phyloP scores from a whole-genome alignment of 2,113 vertebrate species.

The Calidris pugnax region DNA sequence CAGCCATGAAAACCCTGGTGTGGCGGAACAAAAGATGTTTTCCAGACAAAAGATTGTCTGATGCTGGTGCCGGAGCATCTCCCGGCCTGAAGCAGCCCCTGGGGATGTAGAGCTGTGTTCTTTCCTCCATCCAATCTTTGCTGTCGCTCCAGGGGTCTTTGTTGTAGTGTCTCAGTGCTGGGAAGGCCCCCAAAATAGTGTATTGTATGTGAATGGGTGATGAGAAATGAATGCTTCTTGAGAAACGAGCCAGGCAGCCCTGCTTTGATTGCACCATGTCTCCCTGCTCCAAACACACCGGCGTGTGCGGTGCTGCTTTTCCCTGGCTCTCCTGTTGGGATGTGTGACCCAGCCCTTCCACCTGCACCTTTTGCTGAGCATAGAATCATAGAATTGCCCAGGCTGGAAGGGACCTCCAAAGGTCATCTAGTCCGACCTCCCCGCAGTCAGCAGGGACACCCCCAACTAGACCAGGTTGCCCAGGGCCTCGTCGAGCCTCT shows the following conservation, averaged over 20 bases:
- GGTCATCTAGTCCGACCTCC: too few species aligned
- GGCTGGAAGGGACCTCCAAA: too few species aligned
- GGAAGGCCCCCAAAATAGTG: neutral
- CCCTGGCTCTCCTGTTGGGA: neutral
- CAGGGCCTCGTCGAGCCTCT: too few species aligned
- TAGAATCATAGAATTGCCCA: too few species aligned
- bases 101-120: neutral
- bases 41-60: neutral
- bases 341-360: neutral
- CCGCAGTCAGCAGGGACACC: too few species aligned
- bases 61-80: neutral
- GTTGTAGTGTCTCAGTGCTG: neutral
- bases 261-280: neutral
- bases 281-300: neutral
- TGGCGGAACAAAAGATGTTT: neutral
- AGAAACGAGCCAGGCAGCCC: accelerated
- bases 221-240: neutral
- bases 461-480: too few species aligned
- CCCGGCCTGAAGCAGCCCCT: neutral
- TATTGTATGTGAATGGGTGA: neutral
- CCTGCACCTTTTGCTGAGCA: neutral
- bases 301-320: accelerated
- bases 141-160: neutral
- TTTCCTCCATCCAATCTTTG: neutral
- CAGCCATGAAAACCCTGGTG: accelerated